These are phyloP conservation scores for Meriones psammophilus DNA, from an alignment of 2,797 vertebrate species.

Conservation along the genomic window DNA sequence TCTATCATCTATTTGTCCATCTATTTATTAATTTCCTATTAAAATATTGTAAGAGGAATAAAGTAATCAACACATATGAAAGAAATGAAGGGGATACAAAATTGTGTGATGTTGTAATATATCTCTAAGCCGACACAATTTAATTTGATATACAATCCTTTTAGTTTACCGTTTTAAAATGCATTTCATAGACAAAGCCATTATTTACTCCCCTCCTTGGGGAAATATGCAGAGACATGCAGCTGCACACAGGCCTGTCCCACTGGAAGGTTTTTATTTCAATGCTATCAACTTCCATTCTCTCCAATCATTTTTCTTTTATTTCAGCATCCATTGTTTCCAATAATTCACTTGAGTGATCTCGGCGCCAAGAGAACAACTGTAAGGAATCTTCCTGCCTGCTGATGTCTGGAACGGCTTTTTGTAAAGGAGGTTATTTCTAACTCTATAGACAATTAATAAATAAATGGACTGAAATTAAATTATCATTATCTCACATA, in stretches of 20 bases:
- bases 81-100: conserved; percentile 79
- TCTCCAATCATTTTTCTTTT: conserved; percentile 88
- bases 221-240: conserved; percentile 89
- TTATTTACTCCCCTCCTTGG: conserved; percentile 87
- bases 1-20: not conserved
- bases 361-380: conserved; percentile 77
- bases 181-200: conserved; percentile 83
- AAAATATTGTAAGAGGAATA: conserved; percentile 33
- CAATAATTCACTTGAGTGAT: conserved; percentile 87
- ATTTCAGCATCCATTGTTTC: conserved; percentile 87
- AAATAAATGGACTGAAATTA: conserved; percentile 85
- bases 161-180: conserved; percentile 88
- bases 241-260: conserved; percentile 82
- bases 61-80: conserved; percentile 74
- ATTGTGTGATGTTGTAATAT: conserved; percentile 84
- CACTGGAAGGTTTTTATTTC: conserved; percentile 87
- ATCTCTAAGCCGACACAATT: conserved; percentile 84
- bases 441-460: conserved; percentile 84
- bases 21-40: not conserved
- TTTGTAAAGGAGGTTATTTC: conserved; percentile 82
- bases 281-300: conserved; percentile 87
- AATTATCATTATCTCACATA: conserved; percentile 85
- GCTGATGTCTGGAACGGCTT: conserved; percentile 82
- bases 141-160: conserved; percentile 86
- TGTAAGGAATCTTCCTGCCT: conserved; percentile 82